Evolutionary conservation across 2,888 invertebrate genomes (phyloP).

Genomic region (Drosophila ustulata): DNA sequence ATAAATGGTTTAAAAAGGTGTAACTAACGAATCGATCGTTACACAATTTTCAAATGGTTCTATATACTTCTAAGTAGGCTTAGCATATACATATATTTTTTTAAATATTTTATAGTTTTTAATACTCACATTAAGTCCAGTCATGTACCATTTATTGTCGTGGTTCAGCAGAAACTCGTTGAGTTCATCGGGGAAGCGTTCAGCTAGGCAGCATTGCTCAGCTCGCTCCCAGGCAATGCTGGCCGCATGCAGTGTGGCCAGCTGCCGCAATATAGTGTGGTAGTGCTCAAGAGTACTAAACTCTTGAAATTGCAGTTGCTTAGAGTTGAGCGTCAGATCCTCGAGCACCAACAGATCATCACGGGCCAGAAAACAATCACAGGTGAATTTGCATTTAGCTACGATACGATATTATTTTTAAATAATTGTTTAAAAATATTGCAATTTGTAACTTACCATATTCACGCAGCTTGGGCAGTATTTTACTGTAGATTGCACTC

Average conservation of each 20-base stretch:
- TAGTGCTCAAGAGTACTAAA: neutral
- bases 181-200: slow-evolving; percentile 7
- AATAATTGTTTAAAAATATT: neutral
- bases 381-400: slow-evolving; percentile 5
- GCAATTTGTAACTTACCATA: slow-evolving; percentile 3
- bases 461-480: slow-evolving; percentile 7
- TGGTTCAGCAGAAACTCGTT: slow-evolving; percentile 2
- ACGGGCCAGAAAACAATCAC: slow-evolving; percentile 9
- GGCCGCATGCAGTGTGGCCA: slow-evolving; percentile 23
- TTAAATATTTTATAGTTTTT: too few species aligned
- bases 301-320: neutral
- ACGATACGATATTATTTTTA: neutral
- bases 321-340: neutral
- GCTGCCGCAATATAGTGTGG: slow-evolving; percentile 1
- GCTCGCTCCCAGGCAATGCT: slow-evolving; percentile 20
- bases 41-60: too few species aligned
- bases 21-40: too few species aligned
- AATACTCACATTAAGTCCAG: slow-evolving; percentile 4
- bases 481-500: neutral
- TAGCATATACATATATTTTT: too few species aligned
- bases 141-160: slow-evolving; percentile 4
- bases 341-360: slow-evolving; percentile 23
- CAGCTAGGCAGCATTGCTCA: slow-evolving; percentile 4
- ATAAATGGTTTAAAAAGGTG: too few species aligned
- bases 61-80: too few species aligned